Evolutionary conservation across 2,113 vertebrate species (phyloP).

Genomic region (Nothoprocta perdicaria): DNA sequence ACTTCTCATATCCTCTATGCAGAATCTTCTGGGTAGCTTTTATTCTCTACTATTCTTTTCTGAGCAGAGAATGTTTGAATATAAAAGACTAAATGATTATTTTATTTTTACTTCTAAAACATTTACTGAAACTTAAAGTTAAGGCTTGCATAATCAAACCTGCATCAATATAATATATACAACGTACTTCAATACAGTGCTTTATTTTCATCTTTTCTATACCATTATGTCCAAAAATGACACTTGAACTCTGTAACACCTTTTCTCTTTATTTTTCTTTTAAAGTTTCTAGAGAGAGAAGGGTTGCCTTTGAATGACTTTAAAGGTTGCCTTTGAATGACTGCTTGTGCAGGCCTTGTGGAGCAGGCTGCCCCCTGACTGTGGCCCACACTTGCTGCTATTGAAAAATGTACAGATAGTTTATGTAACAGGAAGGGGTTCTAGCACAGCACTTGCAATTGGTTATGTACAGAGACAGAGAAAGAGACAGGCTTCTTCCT

Average conservation of each 20-base stretch:
- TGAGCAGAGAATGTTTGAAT: accelerated
- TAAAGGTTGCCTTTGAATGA: neutral
- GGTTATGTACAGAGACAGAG: neutral
- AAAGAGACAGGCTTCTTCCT: neutral
- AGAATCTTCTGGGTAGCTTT: neutral
- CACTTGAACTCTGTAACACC: neutral
- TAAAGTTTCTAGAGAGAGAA: neutral
- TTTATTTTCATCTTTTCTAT: neutral
- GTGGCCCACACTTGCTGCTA: neutral
- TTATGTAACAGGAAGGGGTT: neutral
- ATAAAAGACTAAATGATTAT: neutral
- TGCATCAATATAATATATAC: neutral
- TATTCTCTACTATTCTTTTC: neutral
- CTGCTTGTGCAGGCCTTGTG: neutral
- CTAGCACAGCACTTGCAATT: neutral
- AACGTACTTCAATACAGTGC: neutral
- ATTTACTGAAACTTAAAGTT: neutral
- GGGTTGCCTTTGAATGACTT: neutral
- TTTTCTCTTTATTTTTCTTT: neutral
- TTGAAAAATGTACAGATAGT: neutral
- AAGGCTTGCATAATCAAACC: neutral
- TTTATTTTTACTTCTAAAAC: neutral
- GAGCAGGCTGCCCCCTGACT: neutral
- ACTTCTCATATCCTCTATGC: neutral
- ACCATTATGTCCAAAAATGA: neutral